Evolutionary conservation across 2,113 vertebrate genomes (phyloP), one percentile per base, ranked within the genome.

Genomic region (Chaetura pelagica): DNA sequence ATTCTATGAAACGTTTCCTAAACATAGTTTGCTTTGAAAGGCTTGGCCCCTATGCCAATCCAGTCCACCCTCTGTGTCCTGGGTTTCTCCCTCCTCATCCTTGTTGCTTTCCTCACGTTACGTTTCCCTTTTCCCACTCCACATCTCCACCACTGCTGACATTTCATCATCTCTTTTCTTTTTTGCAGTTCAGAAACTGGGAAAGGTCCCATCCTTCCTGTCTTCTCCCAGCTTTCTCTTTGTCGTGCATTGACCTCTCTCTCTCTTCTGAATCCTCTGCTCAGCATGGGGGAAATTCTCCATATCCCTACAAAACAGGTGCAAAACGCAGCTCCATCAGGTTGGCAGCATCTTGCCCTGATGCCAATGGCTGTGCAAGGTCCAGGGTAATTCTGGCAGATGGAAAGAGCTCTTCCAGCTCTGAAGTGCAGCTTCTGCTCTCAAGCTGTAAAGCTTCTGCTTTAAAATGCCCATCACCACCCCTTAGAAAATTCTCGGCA

Each of bases 161-260:
- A 58, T 48, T 62, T 24, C 7, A 12, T 16, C 46, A 54, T 29
- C 57, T n/a, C 26, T 59, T 62, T 22, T 62, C 22, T 51, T 42
- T 71, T 46, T 16, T 48, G 10, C 13, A 58, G 38, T 42, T 81
- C 64, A 59, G 61, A 71, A 81, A 12, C 6, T 4, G 17, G 35
- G 16, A 69, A 5, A 74, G 15, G 8, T 55, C 22, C 22, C 48
- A 9, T 59, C 22, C 55, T n/a, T 44, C 10, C 29, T 64, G 17
- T 17, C 44, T 68, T 72, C 34, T 64, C 26, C 22, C 29, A 61
- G 44, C 26, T 78, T 66, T 87, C 61, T 57, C 51, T 59, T 17
- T 22, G 11, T 23, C 19, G 1, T 11, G 5, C 46, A 27, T 7
- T 52, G 34, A 0, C 9, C 5, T 1, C n/a, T 15, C 7, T 57